phyloP scores from a whole-genome alignment of 2,888 invertebrate genomes.

The Hydropsyche betteni region DNA sequence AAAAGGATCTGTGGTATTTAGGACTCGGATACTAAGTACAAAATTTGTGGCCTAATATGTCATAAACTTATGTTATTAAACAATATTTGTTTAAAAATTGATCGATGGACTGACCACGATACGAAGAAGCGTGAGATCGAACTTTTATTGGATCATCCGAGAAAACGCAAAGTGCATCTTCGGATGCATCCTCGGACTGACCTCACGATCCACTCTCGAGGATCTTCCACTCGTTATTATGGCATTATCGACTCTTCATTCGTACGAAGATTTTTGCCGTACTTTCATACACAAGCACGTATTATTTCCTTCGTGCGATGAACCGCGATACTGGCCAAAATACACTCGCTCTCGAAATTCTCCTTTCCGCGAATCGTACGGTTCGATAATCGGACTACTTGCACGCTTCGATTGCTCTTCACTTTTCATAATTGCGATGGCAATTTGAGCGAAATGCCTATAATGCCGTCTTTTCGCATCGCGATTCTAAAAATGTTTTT shows the following conservation, averaged over 20 bases:
- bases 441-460: not conserved
- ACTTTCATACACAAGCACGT: too few relatives aligned
- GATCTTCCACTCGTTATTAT: too few relatives aligned
- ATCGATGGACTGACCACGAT: not conserved
- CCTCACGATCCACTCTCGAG: constrained; percentile 1
- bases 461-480: not conserved
- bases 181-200: not conserved
- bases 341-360: too few relatives aligned
- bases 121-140: constrained; percentile 5
- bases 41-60: too few relatives aligned
- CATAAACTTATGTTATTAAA: too few relatives aligned
- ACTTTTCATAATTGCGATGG: constrained; percentile 16
- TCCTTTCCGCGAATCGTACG: constrained; percentile 18
- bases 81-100: too few relatives aligned
- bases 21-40: too few relatives aligned
- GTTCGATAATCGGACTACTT: constrained; percentile 15
- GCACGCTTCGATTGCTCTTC: not conserved
- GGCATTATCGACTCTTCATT: too few relatives aligned
- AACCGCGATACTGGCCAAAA: too few relatives aligned
- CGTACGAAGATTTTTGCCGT: too few relatives aligned
- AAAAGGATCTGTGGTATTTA: too few relatives aligned
- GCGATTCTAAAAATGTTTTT: not conserved
- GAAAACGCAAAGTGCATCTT: constrained; percentile 4
- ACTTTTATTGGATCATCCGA: constrained; percentile 10
- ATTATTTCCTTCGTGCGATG: too few relatives aligned